Evolutionary conservation across 2,888 invertebrate species (phyloP).

Genomic region (Amblyjoppa proteus): DNA sequence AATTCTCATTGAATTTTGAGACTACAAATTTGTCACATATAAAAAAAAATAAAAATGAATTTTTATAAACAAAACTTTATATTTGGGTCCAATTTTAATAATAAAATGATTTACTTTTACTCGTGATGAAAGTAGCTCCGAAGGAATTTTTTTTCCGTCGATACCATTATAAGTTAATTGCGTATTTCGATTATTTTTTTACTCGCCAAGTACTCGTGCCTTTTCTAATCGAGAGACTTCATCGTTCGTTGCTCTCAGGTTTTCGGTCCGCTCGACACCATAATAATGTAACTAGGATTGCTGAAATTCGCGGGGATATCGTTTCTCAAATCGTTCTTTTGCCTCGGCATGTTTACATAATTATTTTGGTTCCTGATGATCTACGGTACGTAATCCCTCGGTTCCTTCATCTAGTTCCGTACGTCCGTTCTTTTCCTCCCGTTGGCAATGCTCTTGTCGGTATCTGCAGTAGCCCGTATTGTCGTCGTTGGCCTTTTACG

Average conservation of each 20-base stretch:
- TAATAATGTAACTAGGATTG: conserved; percentile 84
- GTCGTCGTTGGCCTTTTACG: conserved; percentile 47
- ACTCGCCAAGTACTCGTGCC: conserved; percentile 6
- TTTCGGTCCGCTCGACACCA: conserved; percentile 66
- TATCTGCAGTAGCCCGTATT: conserved; percentile 79
- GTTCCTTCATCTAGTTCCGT: conserved; percentile 48
- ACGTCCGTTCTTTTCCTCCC: conserved; percentile 14
- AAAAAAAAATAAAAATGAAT: no score
- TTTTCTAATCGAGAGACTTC: background rate
- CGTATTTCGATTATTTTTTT: no score
- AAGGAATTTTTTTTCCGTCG: no score
- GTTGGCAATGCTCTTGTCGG: conserved; percentile 17
- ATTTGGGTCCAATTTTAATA: no score
- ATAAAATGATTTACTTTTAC: no score
- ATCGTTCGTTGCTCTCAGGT: background rate
- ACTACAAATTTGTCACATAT: no score
- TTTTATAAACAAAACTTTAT: no score
- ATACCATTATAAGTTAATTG: no score
- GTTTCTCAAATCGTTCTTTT: conserved; percentile 83
- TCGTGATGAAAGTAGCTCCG: no score
- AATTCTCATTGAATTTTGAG: no score
- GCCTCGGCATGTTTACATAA: conserved; percentile 86
- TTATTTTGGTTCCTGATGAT: conserved; percentile 84
- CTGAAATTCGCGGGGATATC: conserved; percentile 80
- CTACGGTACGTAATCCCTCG: conserved; percentile 75